Evolutionary conservation across 2,888 invertebrate species (phyloP).

Genomic region (Epistrophella euchroma): DNA sequence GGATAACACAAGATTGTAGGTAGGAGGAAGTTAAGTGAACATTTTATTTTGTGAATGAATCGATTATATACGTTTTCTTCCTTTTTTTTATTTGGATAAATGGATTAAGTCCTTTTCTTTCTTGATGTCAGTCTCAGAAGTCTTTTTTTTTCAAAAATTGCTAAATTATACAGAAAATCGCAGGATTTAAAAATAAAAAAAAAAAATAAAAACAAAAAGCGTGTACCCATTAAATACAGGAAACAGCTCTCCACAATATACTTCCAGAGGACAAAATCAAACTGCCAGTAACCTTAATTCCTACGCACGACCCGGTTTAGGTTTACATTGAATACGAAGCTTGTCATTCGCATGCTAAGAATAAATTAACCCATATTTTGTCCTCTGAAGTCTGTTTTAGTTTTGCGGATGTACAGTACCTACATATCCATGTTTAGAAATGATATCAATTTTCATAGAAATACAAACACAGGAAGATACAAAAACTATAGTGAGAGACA

Average conservation of each 20-base stretch:
- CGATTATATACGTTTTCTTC: conserved; percentile 30
- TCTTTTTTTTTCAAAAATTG: conserved; percentile 58
- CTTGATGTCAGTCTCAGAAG: conserved; percentile 47
- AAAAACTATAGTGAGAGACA: background rate
- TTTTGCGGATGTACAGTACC: background rate
- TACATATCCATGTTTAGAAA: no score
- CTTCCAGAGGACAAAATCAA: conserved; percentile 43
- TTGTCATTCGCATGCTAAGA: conserved; percentile 73
- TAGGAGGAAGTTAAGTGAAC: background rate
- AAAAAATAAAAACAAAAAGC: background rate
- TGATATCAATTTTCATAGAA: conserved; percentile 46
- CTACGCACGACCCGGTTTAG: conserved; percentile 58
- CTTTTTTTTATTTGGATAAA: background rate
- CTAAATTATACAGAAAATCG: conserved; percentile 65
- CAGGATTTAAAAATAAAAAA: conserved; percentile 3
- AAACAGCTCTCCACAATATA: conserved; percentile 57
- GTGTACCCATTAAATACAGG: conserved; percentile 71
- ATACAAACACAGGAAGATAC: background rate
- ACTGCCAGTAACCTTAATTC: conserved; percentile 5
- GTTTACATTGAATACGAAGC: conserved; percentile 59
- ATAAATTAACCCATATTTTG: conserved; percentile 73
- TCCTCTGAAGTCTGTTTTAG: conserved; percentile 45
- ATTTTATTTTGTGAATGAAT: conserved; percentile 16
- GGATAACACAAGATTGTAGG: conserved; percentile 6
- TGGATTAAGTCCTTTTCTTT: conserved; percentile 10